Conservation (phyloP, 2,113 vertebrate species). For the Clarias gariepinus region DNA sequence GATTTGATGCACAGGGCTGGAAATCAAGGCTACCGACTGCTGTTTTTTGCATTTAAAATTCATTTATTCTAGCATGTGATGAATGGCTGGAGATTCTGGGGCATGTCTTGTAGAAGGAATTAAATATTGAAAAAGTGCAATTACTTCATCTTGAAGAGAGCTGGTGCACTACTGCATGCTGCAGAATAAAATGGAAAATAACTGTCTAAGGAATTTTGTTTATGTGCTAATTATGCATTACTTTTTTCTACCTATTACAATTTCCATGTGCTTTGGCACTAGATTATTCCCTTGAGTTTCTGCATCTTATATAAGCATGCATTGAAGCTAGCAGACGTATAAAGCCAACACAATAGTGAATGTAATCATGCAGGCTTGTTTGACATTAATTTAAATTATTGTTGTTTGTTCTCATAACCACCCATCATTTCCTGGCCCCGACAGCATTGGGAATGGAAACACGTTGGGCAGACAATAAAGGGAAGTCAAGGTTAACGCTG, state of each 20-base stretch:
- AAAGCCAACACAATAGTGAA: background rate
- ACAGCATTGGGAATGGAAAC: background rate
- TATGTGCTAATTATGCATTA: conserved; percentile 3
- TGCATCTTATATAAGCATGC: background rate
- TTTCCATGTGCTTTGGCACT: background rate
- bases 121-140: conserved; percentile 49
- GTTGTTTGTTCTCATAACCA: background rate
- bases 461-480: background rate
- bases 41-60: background rate
- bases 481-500: background rate
- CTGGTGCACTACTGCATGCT: background rate
- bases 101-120: conserved; percentile 35
- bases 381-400: background rate
- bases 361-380: background rate
- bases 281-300: background rate
- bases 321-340: background rate
- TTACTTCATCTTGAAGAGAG: conserved; percentile 28
- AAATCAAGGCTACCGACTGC: conserved; percentile 12
- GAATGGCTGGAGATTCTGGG: conserved; percentile 1
- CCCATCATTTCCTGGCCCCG: background rate
- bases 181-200: background rate
- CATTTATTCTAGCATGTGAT: background rate
- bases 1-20: background rate
- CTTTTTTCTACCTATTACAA: background rate
- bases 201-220: conserved; percentile 6